phyloP scores from a whole-genome alignment of 2,888 invertebrate species.

The Tetrapedia diversipes region DNA sequence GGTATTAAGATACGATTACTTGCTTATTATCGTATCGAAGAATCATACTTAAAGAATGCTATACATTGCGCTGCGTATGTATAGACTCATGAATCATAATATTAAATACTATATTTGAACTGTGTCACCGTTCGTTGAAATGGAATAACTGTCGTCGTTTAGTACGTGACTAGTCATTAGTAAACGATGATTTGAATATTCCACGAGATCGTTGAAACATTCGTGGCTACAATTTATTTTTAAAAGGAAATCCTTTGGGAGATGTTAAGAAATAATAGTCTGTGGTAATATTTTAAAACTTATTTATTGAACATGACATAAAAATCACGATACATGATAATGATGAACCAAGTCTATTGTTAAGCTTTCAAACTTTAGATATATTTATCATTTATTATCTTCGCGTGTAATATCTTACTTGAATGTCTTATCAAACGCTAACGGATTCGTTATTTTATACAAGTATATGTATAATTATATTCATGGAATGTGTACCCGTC shows the following conservation, averaged over 20 bases:
- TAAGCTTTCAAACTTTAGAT: conserved; percentile 76
- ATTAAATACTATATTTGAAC: not conserved
- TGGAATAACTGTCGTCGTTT: conserved; percentile 12
- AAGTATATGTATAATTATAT: conserved; percentile 65
- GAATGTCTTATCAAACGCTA: conserved; percentile 76
- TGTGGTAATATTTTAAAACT: conserved; percentile 66
- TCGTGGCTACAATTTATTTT: not conserved
- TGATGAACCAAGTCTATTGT: conserved; percentile 74
- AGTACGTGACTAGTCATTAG: conserved; percentile 29
- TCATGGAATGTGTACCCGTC: conserved; percentile 77
- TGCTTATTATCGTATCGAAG: too few species aligned
- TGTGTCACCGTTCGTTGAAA: not conserved
- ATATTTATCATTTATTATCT: conserved; percentile 71
- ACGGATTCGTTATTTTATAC: conserved; percentile 71
- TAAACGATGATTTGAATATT: not conserved
- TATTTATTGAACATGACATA: conserved; percentile 81
- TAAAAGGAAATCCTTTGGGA: not conserved
- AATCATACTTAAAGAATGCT: not conserved
- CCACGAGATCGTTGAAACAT: too few species aligned
- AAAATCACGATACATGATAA: conserved; percentile 80
- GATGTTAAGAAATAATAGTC: not conserved
- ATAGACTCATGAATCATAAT: conserved; percentile 32
- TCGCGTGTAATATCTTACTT: conserved; percentile 67
- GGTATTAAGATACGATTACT: too few species aligned
- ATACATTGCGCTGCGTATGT: too few species aligned